These are phyloP conservation scores for Caenorhabditis virilis DNA, from an alignment of 2,888 invertebrate genomes.

Conservation along the genomic window DNA sequence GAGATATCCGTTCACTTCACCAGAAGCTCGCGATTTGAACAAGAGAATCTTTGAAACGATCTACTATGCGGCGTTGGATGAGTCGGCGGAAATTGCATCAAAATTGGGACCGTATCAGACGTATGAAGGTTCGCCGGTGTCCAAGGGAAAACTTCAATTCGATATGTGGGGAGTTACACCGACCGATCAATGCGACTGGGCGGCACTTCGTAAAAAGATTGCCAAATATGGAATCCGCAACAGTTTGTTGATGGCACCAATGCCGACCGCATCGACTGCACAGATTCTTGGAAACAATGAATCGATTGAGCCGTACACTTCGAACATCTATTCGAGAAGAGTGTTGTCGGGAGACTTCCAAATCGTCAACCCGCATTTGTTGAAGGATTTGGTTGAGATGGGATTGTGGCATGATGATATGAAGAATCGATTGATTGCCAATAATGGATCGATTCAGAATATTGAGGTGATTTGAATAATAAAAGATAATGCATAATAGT, in stretches of 20 bases:
- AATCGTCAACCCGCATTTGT: slow-evolving; percentile 91
- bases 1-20: slow-evolving; percentile 89
- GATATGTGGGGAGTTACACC: slow-evolving; percentile 91
- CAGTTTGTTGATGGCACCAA: slow-evolving; percentile 89
- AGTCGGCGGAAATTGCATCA: slow-evolving; percentile 90
- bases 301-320: slow-evolving; percentile 95
- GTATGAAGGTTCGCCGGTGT: slow-evolving; percentile 88
- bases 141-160: slow-evolving; percentile 91
- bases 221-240: slow-evolving; percentile 87
- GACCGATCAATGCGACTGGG: slow-evolving; percentile 81
- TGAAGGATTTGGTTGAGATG: slow-evolving; percentile 87
- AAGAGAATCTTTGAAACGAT: slow-evolving; percentile 96
- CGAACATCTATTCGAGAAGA: slow-evolving; percentile 90
- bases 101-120: slow-evolving; percentile 81
- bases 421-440: slow-evolving; percentile 89
- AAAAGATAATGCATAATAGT: no score
- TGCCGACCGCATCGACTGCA: slow-evolving; percentile 98
- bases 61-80: slow-evolving; percentile 93
- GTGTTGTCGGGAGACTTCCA: slow-evolving; percentile 81
- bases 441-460: slow-evolving; percentile 86
- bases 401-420: slow-evolving; percentile 92
- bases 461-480: no score
- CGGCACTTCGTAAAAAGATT: slow-evolving; percentile 81
- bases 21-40: slow-evolving; percentile 83
- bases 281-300: slow-evolving; percentile 99